A percentile compares a stretch with the other conserved stretches of the same genome.
Evolutionary conservation across 2,888 invertebrate genomes (phyloP).

Genomic region (Bedellia somnulentella): DNA sequence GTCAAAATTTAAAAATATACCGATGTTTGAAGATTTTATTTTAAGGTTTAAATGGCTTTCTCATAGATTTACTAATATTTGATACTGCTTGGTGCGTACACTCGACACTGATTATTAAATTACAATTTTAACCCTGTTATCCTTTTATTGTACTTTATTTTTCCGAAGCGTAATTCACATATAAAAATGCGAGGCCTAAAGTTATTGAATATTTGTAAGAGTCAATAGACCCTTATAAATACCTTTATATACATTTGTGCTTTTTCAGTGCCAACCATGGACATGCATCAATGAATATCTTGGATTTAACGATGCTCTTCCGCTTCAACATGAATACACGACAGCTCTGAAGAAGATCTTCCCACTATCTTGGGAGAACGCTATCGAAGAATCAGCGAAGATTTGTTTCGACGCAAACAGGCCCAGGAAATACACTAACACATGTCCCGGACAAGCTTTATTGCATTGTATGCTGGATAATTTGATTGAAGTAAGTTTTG

Average conservation of each 20-base stretch:
- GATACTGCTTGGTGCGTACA: no score
- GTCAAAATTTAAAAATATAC: no score
- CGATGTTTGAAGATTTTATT: no score
- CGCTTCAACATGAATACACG: slow-evolving; percentile 16
- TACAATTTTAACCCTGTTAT: no score
- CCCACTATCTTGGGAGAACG: slow-evolving; percentile 26
- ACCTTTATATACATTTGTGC: neutral
- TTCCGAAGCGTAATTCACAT: neutral
- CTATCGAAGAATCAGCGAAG: slow-evolving; percentile 17
- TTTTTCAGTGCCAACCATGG: slow-evolving; percentile 36
- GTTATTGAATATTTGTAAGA: no score
- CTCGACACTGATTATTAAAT: no score
- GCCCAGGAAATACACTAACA: slow-evolving; percentile 23
- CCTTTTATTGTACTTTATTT: no score
- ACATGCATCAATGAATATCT: slow-evolving; percentile 29
- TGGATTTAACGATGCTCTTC: slow-evolving; percentile 22
- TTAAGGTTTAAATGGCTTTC: no score
- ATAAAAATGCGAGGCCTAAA: neutral
- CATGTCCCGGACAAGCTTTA: slow-evolving; percentile 38
- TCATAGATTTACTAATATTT: no score
- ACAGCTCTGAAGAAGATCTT: slow-evolving; percentile 17
- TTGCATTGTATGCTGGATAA: slow-evolving; percentile 40
- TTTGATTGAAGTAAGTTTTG: slow-evolving; percentile 25
- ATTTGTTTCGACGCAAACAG: slow-evolving; percentile 22
- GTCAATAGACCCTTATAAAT: no score